Evolutionary conservation across 2,888 invertebrate species (phyloP).

Genomic region (Leucoptera coffeella): DNA sequence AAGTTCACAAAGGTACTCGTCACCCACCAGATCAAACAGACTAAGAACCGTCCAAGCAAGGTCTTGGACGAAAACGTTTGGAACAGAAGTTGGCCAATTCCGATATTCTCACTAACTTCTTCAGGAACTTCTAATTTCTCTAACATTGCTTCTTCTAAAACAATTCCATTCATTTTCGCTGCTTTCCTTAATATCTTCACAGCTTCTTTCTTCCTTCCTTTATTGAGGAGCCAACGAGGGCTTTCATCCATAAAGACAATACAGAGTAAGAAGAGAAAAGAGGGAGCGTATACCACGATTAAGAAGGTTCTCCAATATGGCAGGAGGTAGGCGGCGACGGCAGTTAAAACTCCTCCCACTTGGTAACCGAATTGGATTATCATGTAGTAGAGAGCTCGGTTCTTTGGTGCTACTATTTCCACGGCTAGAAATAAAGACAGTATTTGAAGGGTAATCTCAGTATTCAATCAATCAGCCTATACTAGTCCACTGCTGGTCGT

Average conservation of each 20-base stretch:
- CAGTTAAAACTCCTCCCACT: conserved; percentile 53
- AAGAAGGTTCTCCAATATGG: conserved; percentile 57
- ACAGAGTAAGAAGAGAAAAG: conserved; percentile 52
- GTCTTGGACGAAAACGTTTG: conserved; percentile 1
- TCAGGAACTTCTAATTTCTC: conserved; percentile 1
- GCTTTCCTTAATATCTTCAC: conserved; percentile 48
- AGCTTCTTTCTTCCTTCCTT: conserved; percentile 55
- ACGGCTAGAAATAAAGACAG: neutral
- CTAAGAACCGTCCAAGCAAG: conserved; percentile 3
- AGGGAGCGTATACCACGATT: conserved; percentile 55
- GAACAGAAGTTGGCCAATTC: conserved; percentile 16
- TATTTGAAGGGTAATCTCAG: too few relatives aligned
- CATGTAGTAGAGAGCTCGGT: neutral
- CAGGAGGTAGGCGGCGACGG: conserved; percentile 51
- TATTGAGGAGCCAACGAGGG: too few relatives aligned
- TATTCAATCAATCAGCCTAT: too few relatives aligned
- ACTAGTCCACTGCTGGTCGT: too few relatives aligned
- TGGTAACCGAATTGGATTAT: conserved; percentile 1
- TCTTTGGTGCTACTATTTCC: conserved; percentile 1
- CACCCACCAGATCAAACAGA: conserved; percentile 11
- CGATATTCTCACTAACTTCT: conserved; percentile 1
- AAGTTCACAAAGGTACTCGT: conserved; percentile 63
- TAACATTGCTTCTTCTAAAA: conserved; percentile 3
- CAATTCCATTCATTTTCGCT: conserved; percentile 16
- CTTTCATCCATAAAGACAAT: conserved; percentile 56